Evolutionary conservation across 2,888 invertebrate species (phyloP).

Genomic region (Bursaphelenchus okinawaensis): DNA sequence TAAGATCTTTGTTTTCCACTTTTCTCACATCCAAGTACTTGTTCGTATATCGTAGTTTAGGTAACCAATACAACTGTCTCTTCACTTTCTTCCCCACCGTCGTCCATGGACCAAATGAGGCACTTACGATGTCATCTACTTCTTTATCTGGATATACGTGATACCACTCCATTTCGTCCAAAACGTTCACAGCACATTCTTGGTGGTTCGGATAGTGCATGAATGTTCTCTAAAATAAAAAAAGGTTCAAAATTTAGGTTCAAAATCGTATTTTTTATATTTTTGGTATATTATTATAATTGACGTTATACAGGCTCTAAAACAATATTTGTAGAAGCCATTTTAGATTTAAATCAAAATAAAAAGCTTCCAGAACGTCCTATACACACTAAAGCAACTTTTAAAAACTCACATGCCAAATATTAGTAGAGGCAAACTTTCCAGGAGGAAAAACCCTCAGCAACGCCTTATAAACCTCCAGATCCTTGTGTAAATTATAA

Average conservation of each 20-base stretch:
- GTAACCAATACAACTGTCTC: slow-evolving; percentile 68
- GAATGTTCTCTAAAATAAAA: slow-evolving; percentile 83
- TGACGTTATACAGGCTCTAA: no score
- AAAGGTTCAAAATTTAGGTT: no score
- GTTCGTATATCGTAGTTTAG: slow-evolving; percentile 82
- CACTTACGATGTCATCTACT: slow-evolving; percentile 74
- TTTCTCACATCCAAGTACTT: slow-evolving; percentile 70
- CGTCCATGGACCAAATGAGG: slow-evolving; percentile 75
- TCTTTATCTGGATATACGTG: slow-evolving; percentile 87
- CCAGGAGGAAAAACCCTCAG: slow-evolving; percentile 66
- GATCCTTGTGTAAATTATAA: slow-evolving; percentile 77
- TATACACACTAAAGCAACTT: background rate
- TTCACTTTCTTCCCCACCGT: slow-evolving; percentile 60
- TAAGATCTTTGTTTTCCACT: slow-evolving; percentile 40
- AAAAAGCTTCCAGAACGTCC: slow-evolving; percentile 56
- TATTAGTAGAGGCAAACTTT: slow-evolving; percentile 74
- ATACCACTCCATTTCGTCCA: slow-evolving; percentile 90
- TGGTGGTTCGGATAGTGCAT: slow-evolving; percentile 94
- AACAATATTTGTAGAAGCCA: no score
- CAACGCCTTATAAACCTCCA: slow-evolving; percentile 60
- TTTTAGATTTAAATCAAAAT: no score
- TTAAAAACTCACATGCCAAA: slow-evolving; percentile 42
- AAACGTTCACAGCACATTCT: slow-evolving; percentile 79
- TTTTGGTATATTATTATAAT: no score
- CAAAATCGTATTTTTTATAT: no score